A percentile compares a stretch with the other conserved stretches of the same genome.
phyloP scores from a whole-genome alignment of 2,888 invertebrate species.

The Polydrusus pterygomalis region DNA sequence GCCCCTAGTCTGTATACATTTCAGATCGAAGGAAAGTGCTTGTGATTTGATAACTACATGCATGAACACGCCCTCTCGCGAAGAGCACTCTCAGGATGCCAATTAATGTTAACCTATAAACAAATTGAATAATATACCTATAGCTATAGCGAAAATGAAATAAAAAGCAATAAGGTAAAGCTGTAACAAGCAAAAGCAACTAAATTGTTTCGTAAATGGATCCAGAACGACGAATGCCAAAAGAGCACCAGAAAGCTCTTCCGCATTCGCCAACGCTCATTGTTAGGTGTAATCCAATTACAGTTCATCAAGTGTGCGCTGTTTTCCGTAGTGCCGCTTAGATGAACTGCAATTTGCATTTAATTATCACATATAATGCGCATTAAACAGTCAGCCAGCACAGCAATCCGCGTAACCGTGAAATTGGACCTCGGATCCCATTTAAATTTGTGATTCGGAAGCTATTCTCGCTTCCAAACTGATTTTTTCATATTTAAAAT shows the following conservation, averaged over 20 bases:
- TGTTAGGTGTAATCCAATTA: slow-evolving; percentile 71
- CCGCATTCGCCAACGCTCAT: slow-evolving; percentile 64
- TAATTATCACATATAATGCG: slow-evolving; percentile 73
- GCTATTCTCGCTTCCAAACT: slow-evolving; percentile 23
- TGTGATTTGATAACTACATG: too few relatives aligned
- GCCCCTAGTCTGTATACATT: too few relatives aligned
- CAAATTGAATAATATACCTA: too few relatives aligned
- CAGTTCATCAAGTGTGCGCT: slow-evolving; percentile 72
- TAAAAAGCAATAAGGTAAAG: slow-evolving; percentile 14
- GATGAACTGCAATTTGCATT: slow-evolving; percentile 73
- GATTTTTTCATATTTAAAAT: slow-evolving; percentile 42
- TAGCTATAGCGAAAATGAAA: too few relatives aligned
- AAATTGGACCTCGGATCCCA: slow-evolving; percentile 67
- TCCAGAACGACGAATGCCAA: slow-evolving; percentile 57
- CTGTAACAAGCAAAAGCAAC: slow-evolving; percentile 52
- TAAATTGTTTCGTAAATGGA: slow-evolving; percentile 60
- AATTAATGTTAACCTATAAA: too few relatives aligned
- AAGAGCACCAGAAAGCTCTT: slow-evolving; percentile 52
- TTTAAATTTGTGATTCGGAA: slow-evolving; percentile 46
- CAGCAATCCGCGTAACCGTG: slow-evolving; percentile 68
- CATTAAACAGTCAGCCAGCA: slow-evolving; percentile 69
- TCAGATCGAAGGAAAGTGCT: too few relatives aligned
- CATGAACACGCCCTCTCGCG: too few relatives aligned
- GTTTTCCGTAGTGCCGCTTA: slow-evolving; percentile 72
- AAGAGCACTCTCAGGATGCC: too few relatives aligned